These are phyloP conservation scores for Brienomyrus longianalis DNA, from an alignment of 2,113 vertebrate species.

Conservation along the genomic window DNA sequence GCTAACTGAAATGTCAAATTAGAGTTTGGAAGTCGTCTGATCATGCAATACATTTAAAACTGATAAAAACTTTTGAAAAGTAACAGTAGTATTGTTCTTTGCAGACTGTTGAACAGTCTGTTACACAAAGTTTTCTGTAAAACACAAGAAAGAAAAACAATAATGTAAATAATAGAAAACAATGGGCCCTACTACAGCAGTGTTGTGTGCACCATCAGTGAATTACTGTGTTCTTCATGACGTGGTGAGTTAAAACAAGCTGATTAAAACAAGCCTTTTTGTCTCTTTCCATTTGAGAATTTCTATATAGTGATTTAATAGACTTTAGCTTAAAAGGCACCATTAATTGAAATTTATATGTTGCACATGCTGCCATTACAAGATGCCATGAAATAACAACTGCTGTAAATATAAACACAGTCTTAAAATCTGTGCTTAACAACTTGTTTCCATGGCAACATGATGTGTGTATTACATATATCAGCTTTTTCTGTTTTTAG, in stretches of 20 bases:
- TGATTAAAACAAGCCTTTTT: not conserved
- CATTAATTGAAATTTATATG: not conserved
- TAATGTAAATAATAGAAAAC: not conserved
- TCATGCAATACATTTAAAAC: not conserved
- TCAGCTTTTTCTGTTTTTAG: conserved; percentile 1
- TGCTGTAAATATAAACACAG: not conserved
- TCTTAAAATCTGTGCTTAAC: not conserved
- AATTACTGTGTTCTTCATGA: not conserved
- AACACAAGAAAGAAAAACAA: not conserved
- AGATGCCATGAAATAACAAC: not conserved
- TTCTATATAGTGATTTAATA: not conserved
- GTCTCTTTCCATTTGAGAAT: not conserved
- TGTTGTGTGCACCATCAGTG: not conserved
- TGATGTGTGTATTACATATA: not conserved
- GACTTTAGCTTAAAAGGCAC: not conserved
- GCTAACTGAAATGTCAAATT: not conserved
- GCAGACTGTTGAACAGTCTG: not conserved
- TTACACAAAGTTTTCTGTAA: not conserved
- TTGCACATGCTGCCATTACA: not conserved
- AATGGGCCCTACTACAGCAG: not conserved
- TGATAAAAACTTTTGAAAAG: not conserved
- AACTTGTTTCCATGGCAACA: conserved; percentile 12
- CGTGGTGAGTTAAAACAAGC: not conserved
- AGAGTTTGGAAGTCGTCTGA: not conserved
- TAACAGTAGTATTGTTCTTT: not conserved